A percentile compares a stretch with the other conserved stretches of the same genome.
Evolutionary conservation across 2,113 vertebrate genomes (phyloP).

Genomic region (Cyprinus carpio): DNA sequence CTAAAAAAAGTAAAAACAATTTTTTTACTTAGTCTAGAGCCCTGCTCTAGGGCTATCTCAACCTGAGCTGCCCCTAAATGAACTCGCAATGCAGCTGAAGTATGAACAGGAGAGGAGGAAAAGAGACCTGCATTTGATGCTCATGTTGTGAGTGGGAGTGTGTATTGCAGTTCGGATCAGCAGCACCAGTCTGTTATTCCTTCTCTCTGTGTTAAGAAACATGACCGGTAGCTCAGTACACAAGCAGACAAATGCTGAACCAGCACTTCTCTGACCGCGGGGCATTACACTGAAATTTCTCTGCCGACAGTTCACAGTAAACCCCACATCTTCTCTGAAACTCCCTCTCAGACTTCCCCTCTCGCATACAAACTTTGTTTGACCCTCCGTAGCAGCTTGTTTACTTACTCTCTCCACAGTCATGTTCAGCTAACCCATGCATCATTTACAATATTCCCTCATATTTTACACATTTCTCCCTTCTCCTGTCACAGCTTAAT

Average conservation of each 20-base stretch:
- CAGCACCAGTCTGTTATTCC: background rate
- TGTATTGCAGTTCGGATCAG: background rate
- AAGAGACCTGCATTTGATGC: background rate
- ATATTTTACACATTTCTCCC: background rate
- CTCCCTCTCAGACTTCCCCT: background rate
- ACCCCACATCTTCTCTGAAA: background rate
- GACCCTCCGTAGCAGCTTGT: background rate
- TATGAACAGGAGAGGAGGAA: background rate
- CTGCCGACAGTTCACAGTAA: background rate
- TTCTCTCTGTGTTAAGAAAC: background rate
- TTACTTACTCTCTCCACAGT: background rate
- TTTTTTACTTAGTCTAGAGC: too few relatives aligned
- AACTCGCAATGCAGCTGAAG: background rate
- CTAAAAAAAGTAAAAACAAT: too few relatives aligned
- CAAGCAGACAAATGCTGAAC: background rate
- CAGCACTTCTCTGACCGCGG: background rate
- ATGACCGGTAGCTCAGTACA: background rate
- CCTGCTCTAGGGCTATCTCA: too few relatives aligned
- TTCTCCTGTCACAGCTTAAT: background rate
- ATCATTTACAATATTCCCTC: constrained; percentile 14
- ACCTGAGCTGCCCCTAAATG: background rate
- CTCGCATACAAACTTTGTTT: background rate
- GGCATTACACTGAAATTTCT: background rate
- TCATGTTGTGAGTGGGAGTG: background rate
- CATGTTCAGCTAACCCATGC: background rate